Conservation (phyloP, 2,888 invertebrate genomes). For the Drosophila sordidula region DNA sequence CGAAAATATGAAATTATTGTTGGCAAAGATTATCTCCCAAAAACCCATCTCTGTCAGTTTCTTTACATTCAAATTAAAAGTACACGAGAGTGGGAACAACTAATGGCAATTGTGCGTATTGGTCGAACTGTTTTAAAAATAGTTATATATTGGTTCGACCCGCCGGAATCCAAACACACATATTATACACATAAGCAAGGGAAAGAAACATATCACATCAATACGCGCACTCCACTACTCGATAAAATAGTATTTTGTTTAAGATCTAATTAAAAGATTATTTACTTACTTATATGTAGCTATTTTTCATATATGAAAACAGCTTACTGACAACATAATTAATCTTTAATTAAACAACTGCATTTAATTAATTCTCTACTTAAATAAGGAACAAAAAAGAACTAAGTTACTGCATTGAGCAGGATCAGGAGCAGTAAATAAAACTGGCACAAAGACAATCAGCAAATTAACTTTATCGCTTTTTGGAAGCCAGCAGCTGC, state of each 20-base stretch:
- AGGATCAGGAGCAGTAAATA: slow-evolving; percentile 28
- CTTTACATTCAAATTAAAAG: neutral
- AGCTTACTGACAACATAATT: neutral
- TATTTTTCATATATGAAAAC: neutral
- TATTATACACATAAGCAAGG: too few relatives aligned
- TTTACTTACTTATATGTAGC: neutral
- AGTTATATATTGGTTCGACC: too few relatives aligned
- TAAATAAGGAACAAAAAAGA: neutral
- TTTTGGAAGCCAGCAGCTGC: slow-evolving; percentile 41
- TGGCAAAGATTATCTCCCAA: neutral
- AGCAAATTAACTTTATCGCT: slow-evolving; percentile 69
- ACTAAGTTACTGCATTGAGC: slow-evolving; percentile 16
- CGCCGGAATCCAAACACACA: too few relatives aligned
- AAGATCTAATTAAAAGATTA: neutral
- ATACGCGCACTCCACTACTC: too few relatives aligned
- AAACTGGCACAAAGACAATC: slow-evolving; percentile 36
- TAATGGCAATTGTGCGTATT: neutral
- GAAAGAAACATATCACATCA: too few relatives aligned
- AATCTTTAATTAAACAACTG: slow-evolving; percentile 2
- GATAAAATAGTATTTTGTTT: neutral
- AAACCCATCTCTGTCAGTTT: neutral
- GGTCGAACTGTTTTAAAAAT: too few relatives aligned
- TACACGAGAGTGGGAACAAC: neutral
- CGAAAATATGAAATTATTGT: slow-evolving; percentile 29
- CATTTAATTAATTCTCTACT: slow-evolving; percentile 10